Evolutionary conservation across 2,888 invertebrate genomes (phyloP), one percentile per base, ranked within the genome.

Genomic region (Trilocha varians): DNA sequence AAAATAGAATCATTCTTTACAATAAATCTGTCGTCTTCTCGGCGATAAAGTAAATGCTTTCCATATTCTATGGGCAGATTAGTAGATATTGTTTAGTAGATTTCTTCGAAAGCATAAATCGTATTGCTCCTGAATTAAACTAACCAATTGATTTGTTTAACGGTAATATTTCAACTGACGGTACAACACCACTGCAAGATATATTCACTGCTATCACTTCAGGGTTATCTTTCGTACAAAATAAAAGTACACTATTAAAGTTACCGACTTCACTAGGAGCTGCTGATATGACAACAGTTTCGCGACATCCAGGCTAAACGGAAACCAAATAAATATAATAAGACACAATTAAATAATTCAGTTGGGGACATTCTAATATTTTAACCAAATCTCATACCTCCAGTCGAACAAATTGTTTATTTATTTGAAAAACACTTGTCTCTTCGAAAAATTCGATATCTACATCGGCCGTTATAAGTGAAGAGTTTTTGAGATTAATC

Each of bases 161-260:
- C 1, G 85, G 85, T 17, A 85, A 54, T 59, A 84, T 78, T 57
- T 82, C 82, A 34, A 90, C 76, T 13, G 76, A 69, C 33, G 90
- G 75, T 36, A 83, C 70, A 5, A 87, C 78, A 14, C 89, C 89
- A 34, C 68, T 78, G 49, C 88, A 87, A 9, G 71, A 63, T 5
- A 91, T 59, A 49, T 82, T 70, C 8, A 90, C 77, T 4, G 65
- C 59, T 32, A 88, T 76, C 32, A 89, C 78, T 51, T 84, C 79
- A 0, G 90, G 89, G 61, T 91, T 91, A 55, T 90, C 84, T 57
- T 87, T 87, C 2, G 89, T 62, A 51, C 83, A 78, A 46, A 84
- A 76, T 33, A 84, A 42, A 11, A 85, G 53, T 8, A 68, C 56
- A 42, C 60, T 68, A 9, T 48, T 65, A 40, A 78, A 75, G 5